Conservation (phyloP, 2,113 vertebrate species). For the Mystacornis crossleyi region DNA sequence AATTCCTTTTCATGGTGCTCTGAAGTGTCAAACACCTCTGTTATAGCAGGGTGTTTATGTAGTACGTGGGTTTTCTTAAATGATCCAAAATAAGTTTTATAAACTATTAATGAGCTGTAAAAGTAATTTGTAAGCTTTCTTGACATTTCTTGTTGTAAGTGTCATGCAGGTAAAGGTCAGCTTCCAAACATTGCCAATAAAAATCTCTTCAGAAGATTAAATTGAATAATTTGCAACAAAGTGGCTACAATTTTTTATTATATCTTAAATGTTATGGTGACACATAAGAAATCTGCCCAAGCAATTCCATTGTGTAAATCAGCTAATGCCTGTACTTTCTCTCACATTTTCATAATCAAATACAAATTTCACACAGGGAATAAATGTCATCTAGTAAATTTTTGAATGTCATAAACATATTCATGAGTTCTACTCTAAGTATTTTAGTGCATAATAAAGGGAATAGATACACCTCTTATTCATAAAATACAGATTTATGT, state of each 20-base stretch:
- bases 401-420: slow-evolving; percentile 33
- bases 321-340: neutral
- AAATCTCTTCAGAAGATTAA: slow-evolving; percentile 29
- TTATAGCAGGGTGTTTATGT: neutral
- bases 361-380: slow-evolving; percentile 31
- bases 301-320: slow-evolving; percentile 24
- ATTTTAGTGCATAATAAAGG: slow-evolving; percentile 51
- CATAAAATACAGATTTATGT: slow-evolving; percentile 51
- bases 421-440: slow-evolving; percentile 39
- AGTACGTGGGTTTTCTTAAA: neutral
- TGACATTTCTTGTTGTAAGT: slow-evolving; percentile 36
- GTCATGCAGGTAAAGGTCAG: slow-evolving; percentile 14
- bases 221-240: slow-evolving; percentile 33
- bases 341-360: slow-evolving; percentile 33
- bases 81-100: neutral
- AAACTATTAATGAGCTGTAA: neutral
- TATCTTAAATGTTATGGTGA: slow-evolving; percentile 41
- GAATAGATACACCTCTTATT: slow-evolving; percentile 10
- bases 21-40: neutral
- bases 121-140: slow-evolving; percentile 31
- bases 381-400: slow-evolving; percentile 25
- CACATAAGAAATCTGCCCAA: neutral
- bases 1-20: neutral
- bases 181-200: slow-evolving; percentile 7
- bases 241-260: neutral